Base-by-base conservation (phyloP, 2,888 invertebrate species). In the Chaitophorus viminalis region DNA sequence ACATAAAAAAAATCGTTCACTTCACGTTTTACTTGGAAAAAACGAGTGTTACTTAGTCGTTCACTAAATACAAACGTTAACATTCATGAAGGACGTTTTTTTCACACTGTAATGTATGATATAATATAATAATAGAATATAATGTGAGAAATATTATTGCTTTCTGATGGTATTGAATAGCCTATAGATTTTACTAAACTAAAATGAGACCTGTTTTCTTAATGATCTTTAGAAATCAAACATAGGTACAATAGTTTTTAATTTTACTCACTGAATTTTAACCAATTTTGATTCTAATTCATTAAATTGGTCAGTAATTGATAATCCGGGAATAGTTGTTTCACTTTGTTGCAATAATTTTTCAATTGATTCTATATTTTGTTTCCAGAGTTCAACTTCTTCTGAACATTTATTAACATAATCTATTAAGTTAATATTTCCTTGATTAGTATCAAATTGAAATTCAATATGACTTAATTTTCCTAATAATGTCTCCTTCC, bases 401-500 rank as follows among this genome's bases (percentile, higher is more conserved):
- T 88, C 86, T 52, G 75, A 82, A 82, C 88, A 86, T 36, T 86
- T 81, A 60, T 86, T 86, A 2, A 89, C 75, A 52, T 89, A 89
- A 33, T 84, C 36, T 70, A 60, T 68, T n/a, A 89, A 74, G 8
- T 81, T 88, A 0, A 60, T 77, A n/a, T 85, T 72, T 29, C 29
- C 72, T 83, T 89, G 84, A 75, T 88, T 86, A 14, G 88, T 68
- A 65, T 88, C 88, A 18, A 88, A 82, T 33, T 89, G 87, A 86
- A 85, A 89, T 78, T 89, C 89, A 25, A 65, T 29, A 77, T 89
- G 85, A 75, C 39, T 77, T 14, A 89, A 75, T 46, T 90, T 96
- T 90, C 95, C 95, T 89, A 94, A 94, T 0, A 95, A 94, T 89
- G 96, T 96, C 84, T 95, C 94, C 90, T 95, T 94, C 95, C 96